Evolutionary conservation across 2,888 invertebrate species (phyloP).

Genomic region (Limnephilus lunatus): DNA sequence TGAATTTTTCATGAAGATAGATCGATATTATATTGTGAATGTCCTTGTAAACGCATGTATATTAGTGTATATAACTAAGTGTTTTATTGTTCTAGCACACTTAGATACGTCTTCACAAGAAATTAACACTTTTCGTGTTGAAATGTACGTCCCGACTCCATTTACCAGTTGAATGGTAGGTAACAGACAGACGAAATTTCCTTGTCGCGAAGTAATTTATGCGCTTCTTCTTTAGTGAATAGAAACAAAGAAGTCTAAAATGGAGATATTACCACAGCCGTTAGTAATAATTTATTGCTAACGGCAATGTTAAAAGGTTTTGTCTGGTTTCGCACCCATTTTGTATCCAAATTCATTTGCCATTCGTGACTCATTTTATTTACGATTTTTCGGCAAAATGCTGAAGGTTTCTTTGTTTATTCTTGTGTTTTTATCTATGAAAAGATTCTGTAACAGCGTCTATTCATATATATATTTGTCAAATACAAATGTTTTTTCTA

Average conservation of each 20-base stretch:
- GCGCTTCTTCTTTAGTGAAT: background rate
- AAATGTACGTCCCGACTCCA: background rate
- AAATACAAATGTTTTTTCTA: background rate
- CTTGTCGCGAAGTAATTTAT: background rate
- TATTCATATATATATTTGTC: background rate
- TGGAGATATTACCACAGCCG: background rate
- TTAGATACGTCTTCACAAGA: background rate
- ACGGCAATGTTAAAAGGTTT: background rate
- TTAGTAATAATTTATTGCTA: background rate
- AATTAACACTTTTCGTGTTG: background rate
- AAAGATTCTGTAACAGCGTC: background rate
- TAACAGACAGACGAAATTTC: background rate
- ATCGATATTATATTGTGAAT: background rate
- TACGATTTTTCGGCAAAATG: background rate
- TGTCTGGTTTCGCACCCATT: background rate
- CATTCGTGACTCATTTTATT: background rate
- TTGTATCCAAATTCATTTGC: background rate
- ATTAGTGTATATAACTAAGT: background rate
- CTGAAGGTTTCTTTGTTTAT: background rate
- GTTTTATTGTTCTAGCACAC: background rate
- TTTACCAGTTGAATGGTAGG: background rate
- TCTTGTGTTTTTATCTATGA: background rate
- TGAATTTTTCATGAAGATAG: background rate
- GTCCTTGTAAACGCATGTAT: background rate
- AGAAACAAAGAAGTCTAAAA: background rate